Evolutionary conservation across 2,113 vertebrate species (phyloP).

Genomic region (Varanus komodoensis): DNA sequence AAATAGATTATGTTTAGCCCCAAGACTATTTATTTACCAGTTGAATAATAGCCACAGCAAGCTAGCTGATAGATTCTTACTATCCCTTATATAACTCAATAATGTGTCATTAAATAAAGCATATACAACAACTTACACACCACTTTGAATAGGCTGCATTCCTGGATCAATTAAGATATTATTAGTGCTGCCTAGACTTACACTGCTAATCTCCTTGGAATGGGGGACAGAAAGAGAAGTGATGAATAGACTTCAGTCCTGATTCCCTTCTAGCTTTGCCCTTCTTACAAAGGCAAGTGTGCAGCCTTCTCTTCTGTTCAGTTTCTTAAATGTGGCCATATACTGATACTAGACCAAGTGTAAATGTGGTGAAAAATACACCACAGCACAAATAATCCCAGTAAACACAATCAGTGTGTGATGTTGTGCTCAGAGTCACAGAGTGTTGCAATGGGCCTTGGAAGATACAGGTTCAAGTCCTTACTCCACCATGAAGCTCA

Average conservation of each 20-base stretch:
- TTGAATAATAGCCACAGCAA: neutral
- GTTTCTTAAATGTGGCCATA: neutral
- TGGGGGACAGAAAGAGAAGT: neutral
- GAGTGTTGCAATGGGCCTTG: neutral
- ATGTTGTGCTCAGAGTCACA: too few species aligned
- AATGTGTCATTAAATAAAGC: neutral
- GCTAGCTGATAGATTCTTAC: neutral
- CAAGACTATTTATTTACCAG: conserved; percentile 12
- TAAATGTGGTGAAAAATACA: neutral
- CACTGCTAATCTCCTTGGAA: neutral
- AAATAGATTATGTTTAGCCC: conserved; percentile 13
- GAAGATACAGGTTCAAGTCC: too few species aligned
- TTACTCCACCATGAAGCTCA: too few species aligned
- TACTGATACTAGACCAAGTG: neutral
- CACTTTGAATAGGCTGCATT: neutral
- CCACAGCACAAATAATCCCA: neutral
- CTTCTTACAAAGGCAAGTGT: neutral
- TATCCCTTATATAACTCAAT: neutral
- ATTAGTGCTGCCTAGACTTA: neutral
- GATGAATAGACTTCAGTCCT: neutral
- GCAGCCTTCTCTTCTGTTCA: neutral
- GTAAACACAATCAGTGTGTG: neutral
- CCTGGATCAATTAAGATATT: neutral
- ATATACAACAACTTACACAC: conserved; percentile 4
- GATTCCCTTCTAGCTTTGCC: neutral